Evolutionary conservation across 2,113 vertebrate genomes (phyloP).

Genomic region (Strigops habroptila): DNA sequence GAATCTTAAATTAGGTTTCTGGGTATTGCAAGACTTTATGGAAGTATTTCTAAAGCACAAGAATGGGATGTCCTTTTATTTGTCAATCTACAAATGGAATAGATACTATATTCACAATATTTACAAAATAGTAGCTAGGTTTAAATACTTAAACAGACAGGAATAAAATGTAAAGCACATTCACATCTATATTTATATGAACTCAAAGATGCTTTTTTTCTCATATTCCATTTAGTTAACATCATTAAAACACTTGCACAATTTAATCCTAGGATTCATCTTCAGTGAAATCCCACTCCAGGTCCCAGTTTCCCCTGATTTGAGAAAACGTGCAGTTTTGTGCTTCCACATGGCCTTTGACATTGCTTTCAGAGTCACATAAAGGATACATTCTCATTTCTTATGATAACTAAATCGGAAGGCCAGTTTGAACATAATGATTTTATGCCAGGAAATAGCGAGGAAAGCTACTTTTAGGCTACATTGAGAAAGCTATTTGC

Average conservation of each 20-base stretch:
- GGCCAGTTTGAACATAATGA: background rate
- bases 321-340: background rate
- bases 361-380: background rate
- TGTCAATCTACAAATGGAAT: background rate
- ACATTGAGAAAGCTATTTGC: background rate
- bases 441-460: too few species aligned
- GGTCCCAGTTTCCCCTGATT: rapidly evolving
- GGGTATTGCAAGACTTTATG: background rate
- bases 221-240: background rate
- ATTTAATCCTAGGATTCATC: background rate
- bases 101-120: background rate
- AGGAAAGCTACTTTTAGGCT: background rate
- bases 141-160: background rate
- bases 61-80: background rate
- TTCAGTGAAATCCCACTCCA: background rate
- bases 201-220: background rate
- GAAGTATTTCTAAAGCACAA: background rate
- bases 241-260: background rate
- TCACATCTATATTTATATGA: background rate
- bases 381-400: background rate
- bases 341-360: background rate
- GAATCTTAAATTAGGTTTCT: background rate
- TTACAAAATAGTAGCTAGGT: background rate
- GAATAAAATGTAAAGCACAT: background rate
- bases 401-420: background rate